Evolutionary conservation across 2,113 vertebrate species (phyloP).

Genomic region (Odontesthes bonariensis): DNA sequence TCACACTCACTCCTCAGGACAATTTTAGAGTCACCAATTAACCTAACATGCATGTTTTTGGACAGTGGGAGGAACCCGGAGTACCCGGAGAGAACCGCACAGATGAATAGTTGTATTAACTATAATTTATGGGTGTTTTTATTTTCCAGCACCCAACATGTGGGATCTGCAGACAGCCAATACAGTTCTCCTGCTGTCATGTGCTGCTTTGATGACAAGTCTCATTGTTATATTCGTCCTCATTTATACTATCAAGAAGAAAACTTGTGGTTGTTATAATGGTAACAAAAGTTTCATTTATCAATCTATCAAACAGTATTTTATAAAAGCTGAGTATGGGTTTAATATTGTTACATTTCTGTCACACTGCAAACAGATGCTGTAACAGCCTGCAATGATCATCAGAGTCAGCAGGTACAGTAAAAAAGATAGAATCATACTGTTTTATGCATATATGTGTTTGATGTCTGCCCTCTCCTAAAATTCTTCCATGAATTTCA

Average conservation of each 20-base stretch:
- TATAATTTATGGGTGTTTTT: rapidly evolving
- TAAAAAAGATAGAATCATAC: not conserved
- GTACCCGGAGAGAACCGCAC: too few relatives aligned
- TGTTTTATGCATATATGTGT: not conserved
- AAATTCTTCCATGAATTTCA: not conserved
- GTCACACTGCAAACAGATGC: not conserved
- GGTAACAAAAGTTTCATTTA: rapidly evolving
- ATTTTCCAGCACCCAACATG: rapidly evolving
- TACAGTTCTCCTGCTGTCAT: rapidly evolving
- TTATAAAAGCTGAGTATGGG: not conserved
- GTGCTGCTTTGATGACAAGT: conserved; percentile 1
- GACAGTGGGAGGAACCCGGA: too few relatives aligned
- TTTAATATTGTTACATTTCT: not conserved
- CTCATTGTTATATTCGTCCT: conserved; percentile 9
- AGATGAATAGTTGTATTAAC: too few relatives aligned
- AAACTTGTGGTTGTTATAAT: rapidly evolving
- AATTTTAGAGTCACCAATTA: too few relatives aligned
- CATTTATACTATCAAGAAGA: not conserved
- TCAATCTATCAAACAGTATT: not conserved
- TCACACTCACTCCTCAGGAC: too few relatives aligned
- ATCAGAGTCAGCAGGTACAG: not conserved
- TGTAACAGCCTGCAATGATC: not conserved
- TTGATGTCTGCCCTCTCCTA: too few relatives aligned
- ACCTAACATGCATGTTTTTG: too few relatives aligned
- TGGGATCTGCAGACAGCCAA: not conserved